phyloP scores from a whole-genome alignment of 2,797 vertebrate genomes.

The Balearica regulorum region DNA sequence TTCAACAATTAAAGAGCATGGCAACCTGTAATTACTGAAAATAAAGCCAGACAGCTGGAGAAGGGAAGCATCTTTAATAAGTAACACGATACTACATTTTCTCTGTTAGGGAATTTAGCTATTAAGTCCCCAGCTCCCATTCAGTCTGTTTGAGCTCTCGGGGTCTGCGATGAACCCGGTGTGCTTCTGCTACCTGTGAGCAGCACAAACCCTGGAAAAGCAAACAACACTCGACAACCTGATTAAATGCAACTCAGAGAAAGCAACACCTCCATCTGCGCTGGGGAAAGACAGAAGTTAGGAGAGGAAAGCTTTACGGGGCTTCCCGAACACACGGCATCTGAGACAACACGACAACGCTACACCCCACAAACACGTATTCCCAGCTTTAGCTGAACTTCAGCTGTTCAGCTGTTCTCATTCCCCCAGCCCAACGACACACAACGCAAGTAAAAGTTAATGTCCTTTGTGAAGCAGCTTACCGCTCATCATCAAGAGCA shows the following conservation, averaged over 20 bases:
- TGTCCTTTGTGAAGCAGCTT: not conserved
- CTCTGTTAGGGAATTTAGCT: not conserved
- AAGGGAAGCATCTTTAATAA: not conserved
- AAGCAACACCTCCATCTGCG: not conserved
- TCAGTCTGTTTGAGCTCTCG: not conserved
- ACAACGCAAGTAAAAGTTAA: not conserved
- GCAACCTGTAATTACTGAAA: slow-evolving; percentile 44
- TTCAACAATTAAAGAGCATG: slow-evolving; percentile 42
- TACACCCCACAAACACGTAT: not conserved
- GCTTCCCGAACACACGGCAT: not conserved
- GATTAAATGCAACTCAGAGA: not conserved
- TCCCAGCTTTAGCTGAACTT: not conserved
- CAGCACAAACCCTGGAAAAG: not conserved
- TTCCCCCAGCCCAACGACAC: not conserved
- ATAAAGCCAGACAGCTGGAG: slow-evolving; percentile 22
- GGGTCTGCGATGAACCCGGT: not conserved
- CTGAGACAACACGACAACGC: not conserved
- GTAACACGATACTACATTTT: not conserved
- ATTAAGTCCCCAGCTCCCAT: not conserved
- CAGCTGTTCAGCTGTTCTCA: not conserved
- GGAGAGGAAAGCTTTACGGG: not conserved
- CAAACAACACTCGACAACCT: not conserved
- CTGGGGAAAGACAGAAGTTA: not conserved
- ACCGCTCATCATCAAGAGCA: slow-evolving; percentile 55
- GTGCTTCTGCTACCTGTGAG: not conserved